Conservation (phyloP, 2,888 invertebrate genomes). For the Oxycera nigricornis region DNA sequence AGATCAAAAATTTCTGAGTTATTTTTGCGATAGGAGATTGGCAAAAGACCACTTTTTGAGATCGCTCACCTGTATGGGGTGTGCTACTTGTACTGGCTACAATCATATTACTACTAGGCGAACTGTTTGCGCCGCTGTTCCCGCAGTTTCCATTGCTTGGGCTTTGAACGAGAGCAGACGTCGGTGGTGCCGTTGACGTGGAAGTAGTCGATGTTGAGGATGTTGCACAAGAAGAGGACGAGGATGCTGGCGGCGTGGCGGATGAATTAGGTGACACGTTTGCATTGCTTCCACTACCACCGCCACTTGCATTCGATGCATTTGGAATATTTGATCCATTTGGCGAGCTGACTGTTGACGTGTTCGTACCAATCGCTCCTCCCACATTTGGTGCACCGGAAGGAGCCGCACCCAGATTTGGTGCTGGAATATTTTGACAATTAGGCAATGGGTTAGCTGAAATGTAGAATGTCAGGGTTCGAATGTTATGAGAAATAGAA, state of each 20-base stretch:
- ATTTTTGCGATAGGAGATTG: no score
- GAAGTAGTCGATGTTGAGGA: conserved; percentile 42
- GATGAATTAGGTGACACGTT: conserved; percentile 19
- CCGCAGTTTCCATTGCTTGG: conserved; percentile 46
- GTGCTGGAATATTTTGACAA: conserved; percentile 71
- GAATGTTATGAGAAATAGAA: neutral
- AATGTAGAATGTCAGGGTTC: conserved; percentile 49
- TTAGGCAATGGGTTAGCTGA: conserved; percentile 67
- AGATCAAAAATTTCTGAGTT: no score
- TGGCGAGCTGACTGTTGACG: conserved; percentile 43
- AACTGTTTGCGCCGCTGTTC: conserved; percentile 42
- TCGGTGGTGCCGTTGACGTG: neutral
- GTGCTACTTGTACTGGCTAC: conserved; percentile 65
- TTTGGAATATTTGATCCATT: conserved; percentile 49
- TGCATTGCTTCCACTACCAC: conserved; percentile 45
- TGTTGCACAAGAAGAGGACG: conserved; percentile 11
- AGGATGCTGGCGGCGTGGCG: conserved; percentile 10
- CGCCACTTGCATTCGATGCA: conserved; percentile 43
- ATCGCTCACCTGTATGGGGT: conserved; percentile 56
- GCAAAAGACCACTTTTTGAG: no score
- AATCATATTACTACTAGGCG: conserved; percentile 48
- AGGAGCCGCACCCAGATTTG: conserved; percentile 60
- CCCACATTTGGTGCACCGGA: conserved; percentile 49
- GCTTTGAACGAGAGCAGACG: conserved; percentile 43
- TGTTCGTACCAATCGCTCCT: conserved; percentile 43